phyloP scores from a whole-genome alignment of 2,797 vertebrate genomes.

The Sorex maritimensis region DNA sequence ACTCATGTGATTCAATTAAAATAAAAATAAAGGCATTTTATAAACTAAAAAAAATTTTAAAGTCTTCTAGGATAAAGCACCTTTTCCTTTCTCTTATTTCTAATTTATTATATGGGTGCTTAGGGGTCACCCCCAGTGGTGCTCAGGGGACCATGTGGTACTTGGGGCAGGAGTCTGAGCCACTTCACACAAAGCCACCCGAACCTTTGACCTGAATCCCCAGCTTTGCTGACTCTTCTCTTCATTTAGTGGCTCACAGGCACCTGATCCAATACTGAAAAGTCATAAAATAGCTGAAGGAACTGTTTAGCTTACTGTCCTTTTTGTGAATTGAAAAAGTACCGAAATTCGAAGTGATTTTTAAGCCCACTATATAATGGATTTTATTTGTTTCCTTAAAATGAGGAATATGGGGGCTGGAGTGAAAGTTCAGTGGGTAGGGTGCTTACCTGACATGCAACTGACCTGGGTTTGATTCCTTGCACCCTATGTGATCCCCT shows the following conservation, averaged over 20 bases:
- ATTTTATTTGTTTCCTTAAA: conserved; percentile 60
- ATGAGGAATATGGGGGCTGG: background rate
- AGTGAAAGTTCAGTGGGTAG: no score
- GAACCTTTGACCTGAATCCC: no score
- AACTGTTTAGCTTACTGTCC: background rate
- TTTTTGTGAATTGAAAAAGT: conserved; percentile 14
- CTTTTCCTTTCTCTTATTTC: background rate
- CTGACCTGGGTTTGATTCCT: no score
- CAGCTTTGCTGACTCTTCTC: background rate
- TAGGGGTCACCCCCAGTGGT: no score
- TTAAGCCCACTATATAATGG: conserved; percentile 61
- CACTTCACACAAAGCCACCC: no score
- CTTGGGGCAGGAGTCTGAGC: no score
- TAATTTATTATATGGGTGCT: background rate
- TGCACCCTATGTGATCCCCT: no score
- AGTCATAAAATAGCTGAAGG: background rate
- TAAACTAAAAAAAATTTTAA: no score
- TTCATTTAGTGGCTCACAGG: background rate
- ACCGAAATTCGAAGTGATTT: conserved; percentile 70
- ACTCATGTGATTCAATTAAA: background rate
- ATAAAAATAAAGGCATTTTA: conserved; percentile 20
- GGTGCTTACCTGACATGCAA: no score
- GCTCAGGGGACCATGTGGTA: no score
- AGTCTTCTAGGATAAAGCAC: background rate
- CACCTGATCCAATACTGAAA: background rate